Base-by-base conservation (phyloP, 2,113 vertebrate genomes). In the cat (Felis catus) region DNA sequence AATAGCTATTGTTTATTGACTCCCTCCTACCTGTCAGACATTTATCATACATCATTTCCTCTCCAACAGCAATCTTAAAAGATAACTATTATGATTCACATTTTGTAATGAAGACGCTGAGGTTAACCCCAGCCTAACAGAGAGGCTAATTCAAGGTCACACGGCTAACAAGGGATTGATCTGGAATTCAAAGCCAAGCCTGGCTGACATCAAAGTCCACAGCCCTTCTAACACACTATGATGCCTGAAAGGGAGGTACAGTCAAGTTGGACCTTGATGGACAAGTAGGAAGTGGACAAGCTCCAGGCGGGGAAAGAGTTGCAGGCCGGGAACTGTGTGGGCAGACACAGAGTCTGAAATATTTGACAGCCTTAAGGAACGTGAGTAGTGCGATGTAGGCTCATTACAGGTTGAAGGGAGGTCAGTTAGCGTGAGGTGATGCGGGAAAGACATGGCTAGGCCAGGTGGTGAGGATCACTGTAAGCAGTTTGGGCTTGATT, bases 161-260 rank as follows among this genome's bases (percentile, higher is more conserved):
- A 21, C 7, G 33, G 65, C 83, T 92, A 89, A 87, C 31, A 51
- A 83, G 36, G 45, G 71, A 90, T 9, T 80, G 88, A 71, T 73
- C 70, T 94, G 39, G 73, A 80, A 84, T 88, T 95, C 91, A 85
- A 81, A 97, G 18, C 81, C 78, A 61, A 29, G 53, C 25, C 78
- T 14, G 1, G 8, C 36, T 41, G 65, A 89, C 33, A 1, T 83
- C 71, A 27, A 92, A 86, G 53, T 45, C 74, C 93, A 51, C 0
- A 7, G 83, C 66, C 66, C 27, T 45, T 71, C 48, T 41, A 23
- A 95, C 33, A 4, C 21, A 73, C 16, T 31, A 1, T 18, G 78
- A 4, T 70, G 45, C 53, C 53, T 91, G 29, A 33, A 13, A 21
- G 66, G n/a, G 13, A 66, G 15, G 25, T 27, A 71, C 3, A 16